Evolutionary conservation across 2,888 invertebrate species (phyloP), one percentile per base, ranked within the genome.

Genomic region (Pseudococcus viburni): DNA sequence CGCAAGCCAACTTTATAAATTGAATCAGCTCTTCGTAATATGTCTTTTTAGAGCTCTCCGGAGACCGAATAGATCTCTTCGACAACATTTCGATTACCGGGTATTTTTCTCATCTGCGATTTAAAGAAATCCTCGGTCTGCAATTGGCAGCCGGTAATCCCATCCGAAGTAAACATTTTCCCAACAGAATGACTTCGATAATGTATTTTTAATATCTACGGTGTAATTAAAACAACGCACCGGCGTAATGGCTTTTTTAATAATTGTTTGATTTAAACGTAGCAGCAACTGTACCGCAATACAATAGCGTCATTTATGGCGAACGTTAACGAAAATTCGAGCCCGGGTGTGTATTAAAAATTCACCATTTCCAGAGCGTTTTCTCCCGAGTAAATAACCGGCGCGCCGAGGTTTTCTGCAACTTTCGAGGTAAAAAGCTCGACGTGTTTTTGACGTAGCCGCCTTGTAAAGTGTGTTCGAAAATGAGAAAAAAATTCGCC

Each of bases 31-130:
- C 26, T 59, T 3, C 4, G 26, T 19, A 68, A 68, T 26, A 22
- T 68, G 26, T 11, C 68, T 26, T 26, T 19, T 68, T 42, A 42
- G 42, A 42, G 26, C 26, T 68, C 68, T 68, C 68, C 15, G 0
- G 68, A 68, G 68, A n/a, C 26, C 68, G 9, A 26, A 68, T 26
- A 26, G 68, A 68, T 68, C 59, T 68, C 26, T 15, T 22, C 68
- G 68, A 68, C 68, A 68, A 68, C 68, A 26, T 68, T 68, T 68
- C 68, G 68, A 68, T 68, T 68, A 68, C 68, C 68, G 68, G 26
- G 68, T 68, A 68, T 68, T 68, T 68, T 68, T 68, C 26, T 68
- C 68, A 15, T 22, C 15, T 26, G 4, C 26, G 26, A 26, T 64
- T 64, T 64, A 26, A 68, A 59, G 6, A 26, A 68, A 68, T 26